Percentiles rank a stretch among this genome's conserved stretches.
Conservation (phyloP, 2,888 invertebrate species). For the Dolichopus griseipennis region DNA sequence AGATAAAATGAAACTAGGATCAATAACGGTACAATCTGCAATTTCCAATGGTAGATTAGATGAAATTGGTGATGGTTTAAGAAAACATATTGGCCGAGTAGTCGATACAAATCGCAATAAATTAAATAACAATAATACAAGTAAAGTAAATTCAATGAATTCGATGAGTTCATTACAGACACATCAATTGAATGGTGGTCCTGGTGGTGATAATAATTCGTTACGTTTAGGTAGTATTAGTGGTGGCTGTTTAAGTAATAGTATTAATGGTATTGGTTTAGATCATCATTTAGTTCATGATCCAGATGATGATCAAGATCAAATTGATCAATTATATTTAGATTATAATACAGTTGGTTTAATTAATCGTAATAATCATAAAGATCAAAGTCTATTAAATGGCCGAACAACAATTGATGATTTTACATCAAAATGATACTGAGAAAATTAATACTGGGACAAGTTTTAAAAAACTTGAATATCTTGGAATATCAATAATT, state of each 20-base stretch:
- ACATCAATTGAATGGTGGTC: slow-evolving; percentile 17
- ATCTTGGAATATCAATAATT: too few relatives aligned
- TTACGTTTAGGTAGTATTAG: not conserved
- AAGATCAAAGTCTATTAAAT: not conserved
- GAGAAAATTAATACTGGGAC: not conserved
- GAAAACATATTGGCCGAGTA: slow-evolving; percentile 9
- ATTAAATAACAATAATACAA: not conserved
- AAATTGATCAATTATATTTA: slow-evolving; percentile 7
- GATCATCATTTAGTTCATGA: not conserved
- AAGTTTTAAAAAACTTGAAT: too few relatives aligned
- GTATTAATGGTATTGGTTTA: not conserved
- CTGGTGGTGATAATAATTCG: not conserved
- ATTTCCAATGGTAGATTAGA: not conserved
- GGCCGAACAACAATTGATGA: not conserved
- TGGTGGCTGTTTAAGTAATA: slow-evolving; percentile 10
- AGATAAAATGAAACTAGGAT: too few relatives aligned
- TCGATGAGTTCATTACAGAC: slow-evolving; percentile 2
- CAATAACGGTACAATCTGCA: not conserved
- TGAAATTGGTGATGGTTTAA: slow-evolving; percentile 11
- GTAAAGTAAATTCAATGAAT: not conserved
- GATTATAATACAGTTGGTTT: not conserved
- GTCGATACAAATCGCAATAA: slow-evolving; percentile 9
- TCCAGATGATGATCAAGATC: not conserved
- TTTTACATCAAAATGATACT: not conserved
- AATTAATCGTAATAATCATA: slow-evolving; percentile 5